Evolutionary conservation across 2,113 vertebrate species (phyloP), one percentile per base, ranked within the genome.

Genomic region (Rhinopomastus cyanomelas): DNA sequence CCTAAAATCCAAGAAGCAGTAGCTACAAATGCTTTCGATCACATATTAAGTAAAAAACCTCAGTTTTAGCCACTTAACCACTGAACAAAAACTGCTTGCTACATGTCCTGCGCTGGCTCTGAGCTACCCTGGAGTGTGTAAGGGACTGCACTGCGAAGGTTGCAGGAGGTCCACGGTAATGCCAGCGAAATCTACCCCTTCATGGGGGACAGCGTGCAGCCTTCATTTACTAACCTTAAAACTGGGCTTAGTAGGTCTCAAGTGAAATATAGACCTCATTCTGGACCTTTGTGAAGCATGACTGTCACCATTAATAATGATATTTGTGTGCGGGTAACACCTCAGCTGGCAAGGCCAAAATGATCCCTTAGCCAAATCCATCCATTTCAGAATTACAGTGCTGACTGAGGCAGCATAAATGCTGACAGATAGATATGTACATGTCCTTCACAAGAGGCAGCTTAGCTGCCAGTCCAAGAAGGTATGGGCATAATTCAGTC

Each of bases 381-480:
- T 26, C 30, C 66, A 84, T 49, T 53, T 90, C 79, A 74, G 53
- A 44, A 13, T 16, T 56, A 64, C 29, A 52, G 19, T 29, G 48
- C 60, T 78, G 76, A 86, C 66, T n/a, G 62, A 86, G 51, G 66
- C 53, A 75, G 49, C 30, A 64, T 57, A 88, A 88, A 84, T 0
- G 8, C 11, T 57, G 42, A 75, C 32, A 30, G 62, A 75, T 32
- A 30, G 62, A 11, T 53, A 86, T 49, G 39, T 68, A 75, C n/a
- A 73, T 30, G 55, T 81, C 39, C 62, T 81, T 91, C 62, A 78
- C 16, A 81, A 64, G 59, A 79, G 39, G 32, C 30, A 78, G 34
- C 78, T 86, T 21, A 94, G 61, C 69, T 87, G 81, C 74, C 34
- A 69, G 73, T 90, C 89, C 51, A 73, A 87, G 78, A 77, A 64